phyloP scores from a whole-genome alignment of 1,140 invertebrate genomes.

The Galendromus occidentalis region DNA sequence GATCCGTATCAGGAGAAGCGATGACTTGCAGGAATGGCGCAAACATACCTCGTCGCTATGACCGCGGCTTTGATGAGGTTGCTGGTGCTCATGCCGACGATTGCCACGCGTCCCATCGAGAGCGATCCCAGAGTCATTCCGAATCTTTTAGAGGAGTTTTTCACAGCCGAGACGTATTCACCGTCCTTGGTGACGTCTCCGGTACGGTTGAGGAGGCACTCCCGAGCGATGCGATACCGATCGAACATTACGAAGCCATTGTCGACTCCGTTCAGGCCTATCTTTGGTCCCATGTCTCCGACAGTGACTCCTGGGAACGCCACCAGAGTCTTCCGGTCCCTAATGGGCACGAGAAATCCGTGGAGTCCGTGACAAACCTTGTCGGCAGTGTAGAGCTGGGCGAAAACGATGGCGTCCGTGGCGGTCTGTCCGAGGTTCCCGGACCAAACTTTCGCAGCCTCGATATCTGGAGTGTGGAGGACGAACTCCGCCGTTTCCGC shows the following conservation, averaged over 20 bases:
- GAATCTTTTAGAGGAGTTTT: not conserved
- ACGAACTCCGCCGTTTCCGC: conserved; percentile 50
- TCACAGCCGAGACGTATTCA: conserved; percentile 43
- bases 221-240: conserved; percentile 57
- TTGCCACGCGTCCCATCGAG: conserved; percentile 54
- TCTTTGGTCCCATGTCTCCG: conserved; percentile 72
- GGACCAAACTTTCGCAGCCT: conserved; percentile 86
- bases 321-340: conserved; percentile 48
- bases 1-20: not conserved
- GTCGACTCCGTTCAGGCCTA: conserved; percentile 66
- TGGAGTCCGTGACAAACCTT: conserved; percentile 61
- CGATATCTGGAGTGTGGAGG: conserved; percentile 73
- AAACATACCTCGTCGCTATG: conserved; percentile 42
- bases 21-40: not conserved
- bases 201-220: conserved; percentile 59
- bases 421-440: conserved; percentile 68
- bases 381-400: conserved; percentile 62
- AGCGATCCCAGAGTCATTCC: conserved; percentile 54
- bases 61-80: conserved; percentile 48
- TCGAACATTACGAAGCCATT: conserved; percentile 76
- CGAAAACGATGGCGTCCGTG: conserved; percentile 68
- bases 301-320: conserved; percentile 52
- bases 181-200: conserved; percentile 68
- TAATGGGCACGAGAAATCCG: conserved; percentile 56
- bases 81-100: conserved; percentile 42